Evolutionary conservation across 2,113 vertebrate species (phyloP).

Genomic region (Sapajus apella): DNA sequence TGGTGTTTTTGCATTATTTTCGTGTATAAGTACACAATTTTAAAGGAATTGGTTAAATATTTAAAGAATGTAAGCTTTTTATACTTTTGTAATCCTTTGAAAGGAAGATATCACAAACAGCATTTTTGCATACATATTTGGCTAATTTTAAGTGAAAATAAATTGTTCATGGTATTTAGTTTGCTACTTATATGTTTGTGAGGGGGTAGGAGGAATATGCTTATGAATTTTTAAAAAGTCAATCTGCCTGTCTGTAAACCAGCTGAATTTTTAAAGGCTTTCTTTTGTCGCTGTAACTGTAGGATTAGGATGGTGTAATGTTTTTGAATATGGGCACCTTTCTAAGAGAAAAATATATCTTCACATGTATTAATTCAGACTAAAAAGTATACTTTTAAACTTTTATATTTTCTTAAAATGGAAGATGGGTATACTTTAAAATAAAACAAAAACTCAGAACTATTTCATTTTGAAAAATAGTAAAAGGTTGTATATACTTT

Average conservation of each 20-base stretch:
- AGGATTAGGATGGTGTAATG: background rate
- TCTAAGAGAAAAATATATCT: background rate
- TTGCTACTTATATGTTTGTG: conserved; percentile 23
- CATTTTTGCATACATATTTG: background rate
- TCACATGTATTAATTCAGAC: background rate
- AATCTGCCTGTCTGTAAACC: background rate
- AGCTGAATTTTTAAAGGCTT: background rate
- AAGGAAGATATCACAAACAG: conserved; percentile 16
- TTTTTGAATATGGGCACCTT: conserved; percentile 27
- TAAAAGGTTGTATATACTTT: conserved; percentile 58
- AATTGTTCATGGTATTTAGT: background rate
- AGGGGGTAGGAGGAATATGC: background rate
- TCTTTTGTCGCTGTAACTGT: background rate
- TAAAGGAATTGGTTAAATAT: conserved; percentile 21
- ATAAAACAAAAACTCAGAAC: conserved; percentile 58
- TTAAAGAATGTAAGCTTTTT: conserved; percentile 18
- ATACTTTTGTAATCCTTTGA: background rate
- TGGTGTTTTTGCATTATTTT: background rate
- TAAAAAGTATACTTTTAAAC: conserved; percentile 48
- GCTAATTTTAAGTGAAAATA: conserved; percentile 37
- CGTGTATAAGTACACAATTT: background rate
- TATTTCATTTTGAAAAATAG: conserved; percentile 59
- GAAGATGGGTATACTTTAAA: background rate
- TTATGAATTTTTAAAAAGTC: conserved; percentile 6
- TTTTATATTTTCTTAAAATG: conserved; percentile 37